Base-by-base conservation (phyloP, 2,113 vertebrate species). In the Brachypteracias leptosomus region DNA sequence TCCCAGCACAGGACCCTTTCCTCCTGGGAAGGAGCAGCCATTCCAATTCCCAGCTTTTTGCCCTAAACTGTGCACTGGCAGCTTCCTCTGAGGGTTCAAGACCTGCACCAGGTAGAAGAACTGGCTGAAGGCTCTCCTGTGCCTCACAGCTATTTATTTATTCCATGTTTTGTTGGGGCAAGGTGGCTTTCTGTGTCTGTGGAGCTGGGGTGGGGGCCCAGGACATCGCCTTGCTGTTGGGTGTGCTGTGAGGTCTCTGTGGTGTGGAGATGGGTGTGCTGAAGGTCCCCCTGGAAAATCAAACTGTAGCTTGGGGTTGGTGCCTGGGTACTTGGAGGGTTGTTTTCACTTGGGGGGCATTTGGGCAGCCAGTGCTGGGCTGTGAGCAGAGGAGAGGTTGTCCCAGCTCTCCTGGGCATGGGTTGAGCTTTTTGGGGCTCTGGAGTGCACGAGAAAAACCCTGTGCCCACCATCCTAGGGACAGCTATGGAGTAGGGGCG, bases 321-420 rank as follows among this genome's bases (percentile, higher is more conserved):
- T 26, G 36, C 26, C 61, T 5, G 21, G 35, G 52, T 8, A 29
- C 11, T 35, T 1, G 47, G 58, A 44, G 52, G 29, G 80, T 8
- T 88, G 44, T 0, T 6, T 33, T 36, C 38, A 9, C 10, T 31
- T 0, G 2, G 47, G 25, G 10, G 26, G 21, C 4, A 0, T 42
- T 58, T 44, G 46, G 68, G 62, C 19, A 40, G 24, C 17, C 0
- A 3, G 51, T 29, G 35, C 21, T 1, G 3, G 15, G 35, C 4
- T 19, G 42, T 28, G 46, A 5, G 22, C 47, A 4, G 42, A 44
- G 38, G 20, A 16, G 52, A 24, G 1, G 13, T 63, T 6, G 8
- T 36, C n/a, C n/a, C 42, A 6, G n/a, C n/a, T n/a, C n/a, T n/a
- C 2, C 0, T 0, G 49, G 21, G 4, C 2, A 3, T 1, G 6